These are phyloP conservation scores for Balearica regulorum DNA, from an alignment of 2,797 vertebrate genomes.

Conservation along the genomic window DNA sequence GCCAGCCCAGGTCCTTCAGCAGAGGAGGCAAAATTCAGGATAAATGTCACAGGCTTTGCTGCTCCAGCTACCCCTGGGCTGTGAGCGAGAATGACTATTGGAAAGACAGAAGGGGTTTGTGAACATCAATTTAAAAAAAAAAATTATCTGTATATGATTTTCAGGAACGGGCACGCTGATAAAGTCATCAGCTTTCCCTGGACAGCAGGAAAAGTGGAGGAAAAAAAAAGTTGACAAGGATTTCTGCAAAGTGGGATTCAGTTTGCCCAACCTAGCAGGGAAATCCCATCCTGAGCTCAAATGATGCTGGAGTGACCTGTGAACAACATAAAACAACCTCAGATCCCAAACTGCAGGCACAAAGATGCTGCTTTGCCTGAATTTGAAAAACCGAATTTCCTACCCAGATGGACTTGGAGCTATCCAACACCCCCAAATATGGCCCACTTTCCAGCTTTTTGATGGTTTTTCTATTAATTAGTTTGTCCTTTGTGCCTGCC, in stretches of 20 bases:
- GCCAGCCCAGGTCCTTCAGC: background rate
- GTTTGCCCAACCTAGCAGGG: background rate
- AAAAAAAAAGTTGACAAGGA: background rate
- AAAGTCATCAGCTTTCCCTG: background rate
- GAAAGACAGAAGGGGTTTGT: background rate
- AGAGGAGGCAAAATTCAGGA: background rate
- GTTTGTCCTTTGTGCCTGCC: background rate
- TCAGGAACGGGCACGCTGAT: background rate
- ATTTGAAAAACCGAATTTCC: background rate
- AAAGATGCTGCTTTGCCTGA: background rate
- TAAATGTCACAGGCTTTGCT: background rate
- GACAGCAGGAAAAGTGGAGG: background rate
- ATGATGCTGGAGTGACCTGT: background rate
- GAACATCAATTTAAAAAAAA: background rate
- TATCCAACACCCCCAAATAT: rapidly evolving
- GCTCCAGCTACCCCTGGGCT: background rate
- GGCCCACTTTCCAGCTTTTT: background rate
- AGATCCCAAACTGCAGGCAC: background rate
- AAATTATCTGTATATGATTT: background rate
- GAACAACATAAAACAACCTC: background rate
- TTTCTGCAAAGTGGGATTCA: background rate
- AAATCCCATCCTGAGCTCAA: background rate
- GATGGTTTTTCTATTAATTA: background rate
- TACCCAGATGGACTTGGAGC: background rate
- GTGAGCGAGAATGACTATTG: background rate